Evolutionary conservation across 2,888 invertebrate genomes (phyloP).

Genomic region (Lasioglossum pauxillum): DNA sequence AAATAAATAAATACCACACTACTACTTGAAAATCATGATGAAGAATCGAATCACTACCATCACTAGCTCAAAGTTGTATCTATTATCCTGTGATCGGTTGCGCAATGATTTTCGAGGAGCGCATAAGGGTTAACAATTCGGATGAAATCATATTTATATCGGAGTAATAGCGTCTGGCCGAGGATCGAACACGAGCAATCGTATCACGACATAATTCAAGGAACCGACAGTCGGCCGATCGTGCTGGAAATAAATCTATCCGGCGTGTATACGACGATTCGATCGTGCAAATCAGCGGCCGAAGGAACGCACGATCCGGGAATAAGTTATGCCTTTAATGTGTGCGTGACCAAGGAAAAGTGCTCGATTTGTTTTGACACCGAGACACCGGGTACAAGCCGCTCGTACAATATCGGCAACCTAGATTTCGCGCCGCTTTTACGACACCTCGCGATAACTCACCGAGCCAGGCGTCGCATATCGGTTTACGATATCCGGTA

Average conservation of each 20-base stretch:
- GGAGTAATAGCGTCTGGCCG: not conserved
- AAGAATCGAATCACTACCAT: not conserved
- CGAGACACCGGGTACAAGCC: slow-evolving; percentile 18
- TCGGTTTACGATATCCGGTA: slow-evolving; percentile 44
- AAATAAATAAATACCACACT: too few relatives aligned
- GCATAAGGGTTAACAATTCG: not conserved
- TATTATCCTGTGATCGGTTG: not conserved
- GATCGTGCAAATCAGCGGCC: slow-evolving; percentile 59
- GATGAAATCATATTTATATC: slow-evolving; percentile 1
- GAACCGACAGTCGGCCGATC: slow-evolving; percentile 42
- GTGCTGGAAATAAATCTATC: slow-evolving; percentile 50
- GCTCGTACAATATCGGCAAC: slow-evolving; percentile 43
- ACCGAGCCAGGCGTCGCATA: slow-evolving; percentile 36
- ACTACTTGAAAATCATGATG: not conserved
- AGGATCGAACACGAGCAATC: slow-evolving; percentile 17
- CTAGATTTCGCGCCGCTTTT: slow-evolving; percentile 49
- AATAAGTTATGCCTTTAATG: slow-evolving; percentile 56
- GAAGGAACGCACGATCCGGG: slow-evolving; percentile 46
- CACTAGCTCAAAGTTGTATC: not conserved
- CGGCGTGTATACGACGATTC: slow-evolving; percentile 48
- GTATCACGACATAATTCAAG: slow-evolving; percentile 39
- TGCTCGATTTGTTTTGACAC: slow-evolving; percentile 55
- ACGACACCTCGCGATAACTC: slow-evolving; percentile 36
- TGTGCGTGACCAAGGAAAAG: slow-evolving; percentile 51
- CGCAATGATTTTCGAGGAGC: not conserved